These are phyloP conservation scores for Nycticryphes semicollaris DNA, from an alignment of 2,113 vertebrate species.

Conservation along the genomic window DNA sequence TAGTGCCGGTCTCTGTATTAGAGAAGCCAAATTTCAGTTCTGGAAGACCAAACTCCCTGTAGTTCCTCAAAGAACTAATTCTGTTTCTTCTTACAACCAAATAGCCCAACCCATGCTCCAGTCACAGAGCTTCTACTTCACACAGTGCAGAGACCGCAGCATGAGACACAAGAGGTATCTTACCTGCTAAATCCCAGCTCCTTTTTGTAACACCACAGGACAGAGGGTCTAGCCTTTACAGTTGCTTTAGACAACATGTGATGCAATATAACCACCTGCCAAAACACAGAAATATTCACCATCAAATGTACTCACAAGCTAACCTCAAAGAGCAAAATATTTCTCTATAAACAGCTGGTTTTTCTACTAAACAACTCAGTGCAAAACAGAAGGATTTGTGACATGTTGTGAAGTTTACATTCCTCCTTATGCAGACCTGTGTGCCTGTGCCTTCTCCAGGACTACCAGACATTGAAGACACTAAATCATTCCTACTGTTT, in stretches of 20 bases:
- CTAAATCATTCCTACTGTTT: rapidly evolving
- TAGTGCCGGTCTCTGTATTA: rapidly evolving
- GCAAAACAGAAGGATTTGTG: background rate
- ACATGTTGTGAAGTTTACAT: rapidly evolving
- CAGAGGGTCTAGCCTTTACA: constrained; percentile 90
- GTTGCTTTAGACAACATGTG: constrained; percentile 97
- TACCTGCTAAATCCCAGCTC: constrained; percentile 97
- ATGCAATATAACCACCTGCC: constrained; percentile 96
- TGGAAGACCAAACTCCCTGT: background rate
- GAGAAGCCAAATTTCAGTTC: background rate
- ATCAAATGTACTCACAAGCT: background rate
- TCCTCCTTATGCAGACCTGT: background rate
- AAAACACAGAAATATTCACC: background rate
- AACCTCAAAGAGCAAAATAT: background rate
- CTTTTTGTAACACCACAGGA: constrained; percentile 98
- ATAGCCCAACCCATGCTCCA: rapidly evolving
- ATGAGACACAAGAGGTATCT: rapidly evolving
- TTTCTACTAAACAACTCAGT: background rate
- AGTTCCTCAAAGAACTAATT: background rate
- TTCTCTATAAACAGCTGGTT: too few relatives aligned
- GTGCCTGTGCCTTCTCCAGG: background rate
- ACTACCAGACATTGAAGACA: background rate
- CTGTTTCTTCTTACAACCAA: background rate
- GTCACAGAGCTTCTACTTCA: background rate
- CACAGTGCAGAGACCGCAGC: background rate